Conservation (phyloP, 2,888 invertebrate species). For the Diabrotica balteata region DNA sequence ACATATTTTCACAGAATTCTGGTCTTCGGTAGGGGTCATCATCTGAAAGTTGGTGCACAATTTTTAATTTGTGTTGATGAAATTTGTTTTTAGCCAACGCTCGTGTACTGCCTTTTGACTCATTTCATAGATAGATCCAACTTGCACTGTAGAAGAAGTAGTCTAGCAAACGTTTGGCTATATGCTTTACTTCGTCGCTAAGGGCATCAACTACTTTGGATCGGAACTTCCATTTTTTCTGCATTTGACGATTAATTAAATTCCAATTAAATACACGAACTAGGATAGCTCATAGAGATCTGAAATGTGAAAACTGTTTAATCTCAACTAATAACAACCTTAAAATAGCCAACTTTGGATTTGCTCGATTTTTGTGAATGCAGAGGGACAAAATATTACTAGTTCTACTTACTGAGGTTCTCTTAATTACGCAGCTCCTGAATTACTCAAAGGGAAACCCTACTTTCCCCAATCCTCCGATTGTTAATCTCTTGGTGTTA, state of each 20-base stretch:
- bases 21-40: too few species aligned
- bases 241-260: slow-evolving; percentile 72
- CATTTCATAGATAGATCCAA: too few species aligned
- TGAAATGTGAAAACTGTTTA: slow-evolving; percentile 83
- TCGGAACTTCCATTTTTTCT: slow-evolving; percentile 73
- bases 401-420: slow-evolving; percentile 88
- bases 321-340: slow-evolving; percentile 77
- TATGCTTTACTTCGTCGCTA: slow-evolving; percentile 68
- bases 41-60: too few species aligned
- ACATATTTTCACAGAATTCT: too few species aligned
- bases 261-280: slow-evolving; percentile 72
- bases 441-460: slow-evolving; percentile 77
- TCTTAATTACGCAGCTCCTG: slow-evolving; percentile 87
- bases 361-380: slow-evolving; percentile 66
- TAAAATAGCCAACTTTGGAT: slow-evolving; percentile 88
- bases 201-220: slow-evolving; percentile 66
- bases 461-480: slow-evolving; percentile 77
- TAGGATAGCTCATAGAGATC: slow-evolving; percentile 80
- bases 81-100: too few species aligned
- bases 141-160: too few species aligned
- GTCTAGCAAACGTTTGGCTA: slow-evolving; percentile 72
- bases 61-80: too few species aligned
- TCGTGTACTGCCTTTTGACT: too few species aligned
- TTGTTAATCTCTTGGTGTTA: slow-evolving; percentile 81
- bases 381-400: slow-evolving; percentile 56